Percentiles rank a stretch among this genome's conserved stretches.
These are phyloP conservation scores for Ariolimax columbianus DNA, from an alignment of 2,888 invertebrate species.

Conservation along the genomic window DNA sequence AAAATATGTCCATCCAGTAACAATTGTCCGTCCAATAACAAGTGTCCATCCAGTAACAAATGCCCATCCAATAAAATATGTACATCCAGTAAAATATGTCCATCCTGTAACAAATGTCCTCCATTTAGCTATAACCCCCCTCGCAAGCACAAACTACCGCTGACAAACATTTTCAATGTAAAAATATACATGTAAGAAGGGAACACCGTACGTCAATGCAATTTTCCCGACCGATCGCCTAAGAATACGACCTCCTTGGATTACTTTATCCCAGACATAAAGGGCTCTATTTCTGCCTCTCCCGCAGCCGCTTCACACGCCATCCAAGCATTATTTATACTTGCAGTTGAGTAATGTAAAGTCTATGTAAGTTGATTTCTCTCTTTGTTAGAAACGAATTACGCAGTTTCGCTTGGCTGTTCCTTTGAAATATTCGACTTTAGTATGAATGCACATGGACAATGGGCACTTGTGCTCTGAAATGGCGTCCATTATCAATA, in stretches of 20 bases:
- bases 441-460: background rate
- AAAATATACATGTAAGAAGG: background rate
- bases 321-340: background rate
- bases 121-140: too few species aligned
- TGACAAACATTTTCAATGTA: background rate
- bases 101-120: too few species aligned
- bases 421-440: background rate
- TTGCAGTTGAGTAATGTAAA: background rate
- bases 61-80: too few species aligned
- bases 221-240: background rate
- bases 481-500: background rate
- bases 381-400: background rate
- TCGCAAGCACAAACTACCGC: too few species aligned
- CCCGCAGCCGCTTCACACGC: background rate
- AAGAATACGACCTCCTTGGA: background rate
- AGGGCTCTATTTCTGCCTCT: background rate
- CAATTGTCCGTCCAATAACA: too few species aligned
- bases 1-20: too few species aligned
- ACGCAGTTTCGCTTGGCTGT: background rate
- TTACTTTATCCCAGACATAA: background rate
- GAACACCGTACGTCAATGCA: background rate
- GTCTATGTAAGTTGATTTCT: conserved; percentile 1
- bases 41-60: too few species aligned
- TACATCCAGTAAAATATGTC: too few species aligned
- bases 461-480: background rate